Base-by-base conservation (phyloP, 1,140 invertebrate species). In the Aphelenchoides besseyi region DNA sequence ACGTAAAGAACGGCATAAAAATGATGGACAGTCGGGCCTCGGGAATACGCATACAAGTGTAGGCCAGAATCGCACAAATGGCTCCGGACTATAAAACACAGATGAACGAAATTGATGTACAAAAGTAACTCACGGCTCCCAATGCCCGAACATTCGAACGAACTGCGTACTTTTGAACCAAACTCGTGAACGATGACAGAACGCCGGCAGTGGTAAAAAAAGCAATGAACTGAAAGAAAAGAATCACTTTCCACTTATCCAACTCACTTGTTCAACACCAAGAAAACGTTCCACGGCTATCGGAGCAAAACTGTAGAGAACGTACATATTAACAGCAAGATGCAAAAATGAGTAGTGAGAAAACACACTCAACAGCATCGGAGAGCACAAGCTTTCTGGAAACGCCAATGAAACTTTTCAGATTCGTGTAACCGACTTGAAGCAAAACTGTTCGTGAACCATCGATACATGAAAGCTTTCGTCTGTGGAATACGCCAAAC, bases 311-410 rank as follows among this genome's bases (percentile, higher is more conserved):
- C 91, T 94, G 82, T 94, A 91, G 26, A 97, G 86, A 26, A 95
- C 94, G 87, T 92, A 95, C 95, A 98, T 97, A 86, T 98, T 98
- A 37, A 90, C 89, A 79, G 89, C 89, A 59, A 97, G 88, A 87
- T 98, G 95, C 54, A 94, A 86, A 35, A 89, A 82, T 8, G 91
- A 92, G 80, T 91, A 90, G 85, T 98, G 95, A 81, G 94, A 97
- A 85, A 98, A 97, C 59, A 90, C 91, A 8, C 92, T 94, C 0
- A 97, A 85, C 18, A 97, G 79, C 92, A 96, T 94, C 26, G 94
- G 92, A 86, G 89, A 89, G 85, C 90, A 94, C 64, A 90, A 86
- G 74, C 87, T 87, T 83, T 87, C 91, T 92, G 80, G 36, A 88
- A 73, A 54, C 68, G 69, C 35, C 37, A 55, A 68, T n/a, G n/a